Evolutionary conservation across 2,797 vertebrate genomes (phyloP), one percentile per base, ranked within the genome.

Genomic region (Hemibagrus guttatus): DNA sequence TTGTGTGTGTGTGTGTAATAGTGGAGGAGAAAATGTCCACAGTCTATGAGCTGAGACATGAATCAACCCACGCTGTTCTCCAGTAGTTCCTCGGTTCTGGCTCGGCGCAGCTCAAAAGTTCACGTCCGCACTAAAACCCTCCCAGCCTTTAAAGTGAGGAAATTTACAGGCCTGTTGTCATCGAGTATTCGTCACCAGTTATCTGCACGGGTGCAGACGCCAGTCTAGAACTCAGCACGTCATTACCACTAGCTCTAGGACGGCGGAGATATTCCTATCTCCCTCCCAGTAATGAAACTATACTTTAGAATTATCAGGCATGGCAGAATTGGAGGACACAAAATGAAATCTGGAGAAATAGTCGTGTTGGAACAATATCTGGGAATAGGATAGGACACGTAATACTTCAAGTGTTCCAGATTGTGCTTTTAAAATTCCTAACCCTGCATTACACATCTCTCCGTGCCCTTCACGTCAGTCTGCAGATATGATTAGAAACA

Each of bases 111-210:
- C 61, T 81, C 68, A 64, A 21, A 56, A 78, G 84, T 59, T 69
- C 58, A 39, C 66, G 2, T 61, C 59, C 71, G 79, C 78, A 17
- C 61, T 63, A 63, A 88, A 87, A 85, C 54, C 56, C 78, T 66
- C 28, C 69, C 56, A 69, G 88, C 52, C 84, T 84, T 87, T 89
- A 63, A 88, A 88, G 72, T 75, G 82, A 31, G 64, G 28, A 82
- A 79, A 86, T 88, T 86, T 85, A 83, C 88, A 63, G 86, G 61
- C 88, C 54, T 72, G 86, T 79, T 87, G 85, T 87, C 71, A 85
- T 75, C 8, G 75, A 54, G 79, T 88, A 85, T 91, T 81, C 86
- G 86, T 91, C 89, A 88, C 68, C 68, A 23, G 87, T 84, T 89
- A 89, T 90, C 88, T 85, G 68, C 85, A 56, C 71, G 79, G 69